These are phyloP conservation scores for Anoura caudifer DNA, from an alignment of 2,113 vertebrate genomes.

Conservation along the genomic window DNA sequence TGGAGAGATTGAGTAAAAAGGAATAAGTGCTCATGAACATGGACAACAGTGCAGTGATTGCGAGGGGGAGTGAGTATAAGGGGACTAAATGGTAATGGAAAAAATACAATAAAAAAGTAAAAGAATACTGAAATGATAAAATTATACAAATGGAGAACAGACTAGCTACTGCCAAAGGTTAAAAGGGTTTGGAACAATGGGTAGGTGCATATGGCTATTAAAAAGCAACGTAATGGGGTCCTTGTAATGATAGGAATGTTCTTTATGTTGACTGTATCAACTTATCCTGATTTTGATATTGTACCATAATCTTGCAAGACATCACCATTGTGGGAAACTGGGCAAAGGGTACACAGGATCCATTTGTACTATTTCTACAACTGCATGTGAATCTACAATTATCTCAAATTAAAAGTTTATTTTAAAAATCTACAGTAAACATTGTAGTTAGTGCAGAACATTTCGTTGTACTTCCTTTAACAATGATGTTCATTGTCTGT, in stretches of 20 bases:
- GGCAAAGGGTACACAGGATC: neutral
- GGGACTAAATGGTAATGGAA: no score
- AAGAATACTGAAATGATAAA: neutral
- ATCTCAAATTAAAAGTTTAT: neutral
- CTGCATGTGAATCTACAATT: neutral
- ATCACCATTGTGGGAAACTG: neutral
- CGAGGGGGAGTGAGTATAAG: no score
- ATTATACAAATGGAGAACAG: neutral
- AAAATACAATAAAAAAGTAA: no score
- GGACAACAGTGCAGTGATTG: no score
- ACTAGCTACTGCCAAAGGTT: neutral
- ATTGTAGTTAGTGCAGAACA: neutral
- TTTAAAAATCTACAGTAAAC: neutral
- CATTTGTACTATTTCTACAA: neutral
- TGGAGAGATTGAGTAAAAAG: no score
- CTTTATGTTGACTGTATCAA: neutral
- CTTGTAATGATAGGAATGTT: neutral
- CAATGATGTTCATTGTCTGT: neutral
- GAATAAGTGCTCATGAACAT: no score
- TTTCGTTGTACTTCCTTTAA: neutral
- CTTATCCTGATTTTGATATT: neutral
- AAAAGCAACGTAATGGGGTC: neutral
- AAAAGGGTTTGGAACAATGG: neutral
- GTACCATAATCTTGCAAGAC: neutral
- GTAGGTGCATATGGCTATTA: neutral